Evolutionary conservation across 2,113 vertebrate species (phyloP).

Genomic region (Casuarius casuarius): DNA sequence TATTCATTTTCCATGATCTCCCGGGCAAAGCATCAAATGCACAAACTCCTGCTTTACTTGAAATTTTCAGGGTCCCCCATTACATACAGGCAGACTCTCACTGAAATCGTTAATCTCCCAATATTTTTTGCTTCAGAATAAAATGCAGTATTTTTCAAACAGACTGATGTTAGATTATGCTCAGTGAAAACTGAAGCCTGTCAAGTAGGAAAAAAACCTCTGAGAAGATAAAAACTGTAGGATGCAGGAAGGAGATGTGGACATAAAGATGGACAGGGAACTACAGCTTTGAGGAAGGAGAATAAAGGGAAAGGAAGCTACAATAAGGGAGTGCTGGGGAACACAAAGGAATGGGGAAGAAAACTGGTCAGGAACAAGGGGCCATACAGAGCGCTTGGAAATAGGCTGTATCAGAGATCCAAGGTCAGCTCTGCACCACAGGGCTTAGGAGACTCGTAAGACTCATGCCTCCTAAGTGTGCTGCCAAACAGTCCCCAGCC

Average conservation of each 20-base stretch:
- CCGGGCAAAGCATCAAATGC: neutral
- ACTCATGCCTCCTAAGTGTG: rapidly evolving
- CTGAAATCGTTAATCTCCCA: neutral
- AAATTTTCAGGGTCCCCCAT: neutral
- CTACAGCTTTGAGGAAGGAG: neutral
- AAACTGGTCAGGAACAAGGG: neutral
- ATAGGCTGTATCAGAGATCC: neutral
- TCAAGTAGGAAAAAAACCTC: neutral
- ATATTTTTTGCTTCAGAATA: neutral
- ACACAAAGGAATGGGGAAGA: neutral
- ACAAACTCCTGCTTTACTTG: neutral
- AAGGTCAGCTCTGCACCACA: neutral
- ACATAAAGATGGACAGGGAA: neutral
- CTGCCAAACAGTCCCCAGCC: neutral
- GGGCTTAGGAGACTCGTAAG: neutral
- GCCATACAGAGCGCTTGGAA: neutral
- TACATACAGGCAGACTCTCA: neutral
- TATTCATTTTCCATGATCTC: neutral
- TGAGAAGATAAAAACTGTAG: neutral
- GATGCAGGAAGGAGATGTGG: neutral
- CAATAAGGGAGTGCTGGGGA: neutral
- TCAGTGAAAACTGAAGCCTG: neutral
- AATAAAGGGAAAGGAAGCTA: neutral
- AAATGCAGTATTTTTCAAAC: neutral
- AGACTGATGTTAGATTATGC: neutral